Conservation (phyloP, 2,888 invertebrate genomes). For the Dorcus parallelipipedus region DNA sequence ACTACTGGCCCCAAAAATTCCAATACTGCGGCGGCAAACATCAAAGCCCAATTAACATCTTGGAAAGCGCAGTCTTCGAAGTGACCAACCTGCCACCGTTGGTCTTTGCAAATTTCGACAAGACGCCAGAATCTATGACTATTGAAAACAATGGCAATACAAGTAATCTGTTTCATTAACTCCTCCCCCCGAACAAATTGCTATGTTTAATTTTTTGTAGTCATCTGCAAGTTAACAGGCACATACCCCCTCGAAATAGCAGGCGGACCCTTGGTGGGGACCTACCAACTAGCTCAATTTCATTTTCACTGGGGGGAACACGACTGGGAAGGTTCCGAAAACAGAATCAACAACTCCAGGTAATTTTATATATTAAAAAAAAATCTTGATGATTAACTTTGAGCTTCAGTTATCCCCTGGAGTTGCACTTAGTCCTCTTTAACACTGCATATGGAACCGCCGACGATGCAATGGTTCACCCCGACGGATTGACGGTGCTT, state of each 20-base stretch:
- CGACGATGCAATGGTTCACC: conserved; percentile 61
- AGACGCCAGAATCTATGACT: conserved; percentile 55
- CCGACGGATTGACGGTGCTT: conserved; percentile 74
- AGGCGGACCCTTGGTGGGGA: conserved; percentile 64
- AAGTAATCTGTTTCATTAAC: conserved; percentile 49
- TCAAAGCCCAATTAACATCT: conserved; percentile 82
- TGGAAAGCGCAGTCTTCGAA: conserved; percentile 64
- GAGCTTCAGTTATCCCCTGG: conserved; percentile 64
- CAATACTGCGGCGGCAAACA: conserved; percentile 73
- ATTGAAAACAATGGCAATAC: conserved; percentile 80
- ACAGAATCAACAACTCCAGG: conserved; percentile 64
- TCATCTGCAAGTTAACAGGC: conserved; percentile 3
- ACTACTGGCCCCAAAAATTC: conserved; percentile 70
- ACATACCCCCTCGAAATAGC: conserved; percentile 59
- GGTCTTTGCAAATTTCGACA: conserved; percentile 60
- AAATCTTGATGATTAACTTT: not conserved
- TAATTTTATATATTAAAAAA: conserved; percentile 5
- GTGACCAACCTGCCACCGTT: conserved; percentile 60
- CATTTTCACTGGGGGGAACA: conserved; percentile 78
- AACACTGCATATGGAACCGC: conserved; percentile 67
- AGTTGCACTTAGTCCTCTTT: conserved; percentile 81
- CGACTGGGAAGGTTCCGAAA: conserved; percentile 75
- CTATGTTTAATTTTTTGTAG: no score
- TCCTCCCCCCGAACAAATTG: no score
- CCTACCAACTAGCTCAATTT: conserved; percentile 67